A percentile compares a stretch with the other conserved stretches of the same genome.
phyloP scores from a whole-genome alignment of 1,140 invertebrate species.

The Sycobia sp. region DNA sequence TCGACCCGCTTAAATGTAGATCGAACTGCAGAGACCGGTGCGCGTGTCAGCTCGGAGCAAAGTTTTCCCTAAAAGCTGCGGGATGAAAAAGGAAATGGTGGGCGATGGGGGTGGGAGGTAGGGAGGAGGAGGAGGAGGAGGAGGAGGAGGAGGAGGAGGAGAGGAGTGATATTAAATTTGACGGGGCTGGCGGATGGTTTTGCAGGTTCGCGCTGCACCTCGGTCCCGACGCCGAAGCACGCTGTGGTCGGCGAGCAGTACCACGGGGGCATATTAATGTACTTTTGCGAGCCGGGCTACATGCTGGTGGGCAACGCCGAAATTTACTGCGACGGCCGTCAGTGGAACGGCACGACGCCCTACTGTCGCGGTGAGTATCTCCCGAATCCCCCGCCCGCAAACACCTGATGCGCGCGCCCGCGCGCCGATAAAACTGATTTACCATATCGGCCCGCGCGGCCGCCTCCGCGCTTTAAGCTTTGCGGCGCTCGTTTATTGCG shows the following conservation, averaged over 20 bases:
- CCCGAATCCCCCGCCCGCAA: background rate
- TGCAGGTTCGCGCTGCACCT: slow-evolving; percentile 53
- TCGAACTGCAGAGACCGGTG: too few species aligned
- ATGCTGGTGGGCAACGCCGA: slow-evolving; percentile 61
- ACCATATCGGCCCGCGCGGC: slow-evolving; percentile 12
- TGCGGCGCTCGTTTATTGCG: too few species aligned
- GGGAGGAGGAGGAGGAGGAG: too few species aligned
- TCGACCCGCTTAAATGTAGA: too few species aligned
- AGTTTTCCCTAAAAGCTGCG: too few species aligned
- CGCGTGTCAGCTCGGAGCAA: too few species aligned
- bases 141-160: too few species aligned
- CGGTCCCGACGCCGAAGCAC: slow-evolving; percentile 54
- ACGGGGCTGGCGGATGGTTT: background rate
- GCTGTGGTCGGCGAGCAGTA: slow-evolving; percentile 60
- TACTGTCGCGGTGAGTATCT: slow-evolving; percentile 65
- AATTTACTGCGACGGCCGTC: slow-evolving; percentile 69
- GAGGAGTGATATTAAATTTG: too few species aligned
- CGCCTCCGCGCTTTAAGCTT: too few species aligned
- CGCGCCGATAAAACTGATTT: slow-evolving; percentile 14
- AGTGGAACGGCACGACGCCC: slow-evolving; percentile 68
- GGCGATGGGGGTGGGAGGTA: too few species aligned
- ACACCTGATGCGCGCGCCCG: background rate
- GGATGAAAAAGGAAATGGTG: too few species aligned
- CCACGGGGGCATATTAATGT: slow-evolving; percentile 65
- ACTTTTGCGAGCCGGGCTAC: slow-evolving; percentile 70